Evolutionary conservation across 2,888 invertebrate genomes (phyloP).

Genomic region (Heteromurus nitidus): DNA sequence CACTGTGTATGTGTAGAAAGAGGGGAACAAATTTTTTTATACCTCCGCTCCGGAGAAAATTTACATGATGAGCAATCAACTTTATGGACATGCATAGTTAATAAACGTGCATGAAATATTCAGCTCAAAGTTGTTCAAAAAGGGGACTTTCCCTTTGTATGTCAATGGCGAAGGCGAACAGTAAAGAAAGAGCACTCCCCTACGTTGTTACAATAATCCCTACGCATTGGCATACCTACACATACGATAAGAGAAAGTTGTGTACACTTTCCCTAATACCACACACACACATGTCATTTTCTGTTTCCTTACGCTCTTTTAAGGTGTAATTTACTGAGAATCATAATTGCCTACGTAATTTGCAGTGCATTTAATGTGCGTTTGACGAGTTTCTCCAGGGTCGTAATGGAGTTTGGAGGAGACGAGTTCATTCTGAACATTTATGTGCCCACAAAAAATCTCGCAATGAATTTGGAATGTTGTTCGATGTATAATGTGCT

Average conservation of each 20-base stretch:
- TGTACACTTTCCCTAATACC: not conserved
- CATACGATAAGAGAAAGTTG: not conserved
- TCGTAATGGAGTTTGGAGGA: too few relatives aligned
- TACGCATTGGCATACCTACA: not conserved
- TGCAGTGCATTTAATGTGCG: too few relatives aligned
- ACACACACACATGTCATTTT: not conserved
- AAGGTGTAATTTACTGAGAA: too few relatives aligned
- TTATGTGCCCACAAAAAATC: too few relatives aligned
- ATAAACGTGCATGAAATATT: not conserved
- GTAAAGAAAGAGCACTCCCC: too few relatives aligned
- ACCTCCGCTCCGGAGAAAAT: not conserved
- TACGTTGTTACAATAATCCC: not conserved
- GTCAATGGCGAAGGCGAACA: too few relatives aligned
- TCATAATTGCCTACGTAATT: too few relatives aligned
- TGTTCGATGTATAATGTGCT: too few relatives aligned
- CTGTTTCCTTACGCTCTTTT: not conserved
- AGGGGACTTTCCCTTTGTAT: not conserved
- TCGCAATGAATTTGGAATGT: too few relatives aligned
- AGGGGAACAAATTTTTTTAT: not conserved
- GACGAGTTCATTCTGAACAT: too few relatives aligned
- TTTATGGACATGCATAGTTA: not conserved
- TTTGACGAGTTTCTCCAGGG: too few relatives aligned
- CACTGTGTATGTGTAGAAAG: not conserved
- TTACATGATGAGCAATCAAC: conserved; percentile 8
- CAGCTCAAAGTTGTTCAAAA: not conserved